These are phyloP conservation scores for Clarias laeviceps DNA, from an alignment of 2,797 vertebrate genomes.

Conservation along the genomic window DNA sequence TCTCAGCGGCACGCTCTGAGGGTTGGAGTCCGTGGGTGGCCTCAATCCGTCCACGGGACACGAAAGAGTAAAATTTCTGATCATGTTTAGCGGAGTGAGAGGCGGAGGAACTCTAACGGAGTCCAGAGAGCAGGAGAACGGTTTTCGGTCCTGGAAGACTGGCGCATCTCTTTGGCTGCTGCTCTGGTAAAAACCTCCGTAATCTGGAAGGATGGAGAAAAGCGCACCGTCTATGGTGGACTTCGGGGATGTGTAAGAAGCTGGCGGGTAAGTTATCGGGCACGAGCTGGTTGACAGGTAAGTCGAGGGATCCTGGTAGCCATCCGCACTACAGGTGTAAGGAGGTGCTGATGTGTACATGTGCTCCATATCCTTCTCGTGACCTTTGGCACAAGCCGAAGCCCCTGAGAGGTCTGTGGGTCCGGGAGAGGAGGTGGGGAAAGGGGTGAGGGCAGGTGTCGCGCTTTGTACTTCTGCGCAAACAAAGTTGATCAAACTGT, in stretches of 20 bases:
- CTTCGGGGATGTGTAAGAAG: slow-evolving; percentile 82
- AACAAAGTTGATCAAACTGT: slow-evolving; percentile 84
- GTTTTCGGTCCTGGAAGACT: slow-evolving; percentile 81
- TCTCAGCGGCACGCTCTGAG: slow-evolving; percentile 82
- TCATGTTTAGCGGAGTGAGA: slow-evolving; percentile 92
- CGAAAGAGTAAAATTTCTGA: slow-evolving; percentile 87
- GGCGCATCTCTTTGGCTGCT: slow-evolving; percentile 85
- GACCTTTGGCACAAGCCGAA: slow-evolving; percentile 78
- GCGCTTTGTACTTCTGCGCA: slow-evolving; percentile 71
- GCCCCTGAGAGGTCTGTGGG: slow-evolving; percentile 61
- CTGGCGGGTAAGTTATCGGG: slow-evolving; percentile 79
- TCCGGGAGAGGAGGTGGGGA: slow-evolving; percentile 68
- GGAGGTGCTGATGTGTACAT: slow-evolving; percentile 82
- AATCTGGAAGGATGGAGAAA: slow-evolving; percentile 87
- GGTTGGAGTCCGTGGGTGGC: slow-evolving; percentile 74
- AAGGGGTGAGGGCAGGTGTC: slow-evolving; percentile 69
- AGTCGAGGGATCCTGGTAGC: slow-evolving; percentile 82
- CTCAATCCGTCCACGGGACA: slow-evolving; percentile 75
- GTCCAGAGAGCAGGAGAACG: slow-evolving; percentile 86
- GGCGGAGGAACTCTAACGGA: slow-evolving; percentile 84
- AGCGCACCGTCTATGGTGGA: slow-evolving; percentile 77
- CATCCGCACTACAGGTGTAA: slow-evolving; percentile 83
- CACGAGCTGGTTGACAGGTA: slow-evolving; percentile 82
- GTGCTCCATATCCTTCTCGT: slow-evolving; percentile 83
- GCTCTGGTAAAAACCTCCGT: slow-evolving; percentile 84